Evolutionary conservation across 2,113 vertebrate species (phyloP).

Genomic region (cattle (Bos taurus)): ARS-UCD2.0 NC_037354.1:31095501-31096000

Average conservation of each 20-base stretch:
- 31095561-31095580: background rate
- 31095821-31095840: background rate
- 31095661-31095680: background rate
- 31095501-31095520: background rate
- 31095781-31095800: background rate
- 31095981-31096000: no score
- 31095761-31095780: background rate
- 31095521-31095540: background rate
- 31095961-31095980: no score
- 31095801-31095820: background rate
- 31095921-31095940: no score
- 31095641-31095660: background rate
- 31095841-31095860: background rate
- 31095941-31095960: no score
- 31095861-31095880: background rate
- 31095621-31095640: background rate
- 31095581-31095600: background rate
- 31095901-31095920: no score
- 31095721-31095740: background rate
- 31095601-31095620: background rate
- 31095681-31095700: background rate
- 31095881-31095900: no score
- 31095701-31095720: background rate
- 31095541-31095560: background rate
- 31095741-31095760: background rate